A percentile compares a stretch with the other conserved stretches of the same genome.
phyloP scores from a whole-genome alignment of 2,113 vertebrate genomes.

The Tetrax tetrax region DNA sequence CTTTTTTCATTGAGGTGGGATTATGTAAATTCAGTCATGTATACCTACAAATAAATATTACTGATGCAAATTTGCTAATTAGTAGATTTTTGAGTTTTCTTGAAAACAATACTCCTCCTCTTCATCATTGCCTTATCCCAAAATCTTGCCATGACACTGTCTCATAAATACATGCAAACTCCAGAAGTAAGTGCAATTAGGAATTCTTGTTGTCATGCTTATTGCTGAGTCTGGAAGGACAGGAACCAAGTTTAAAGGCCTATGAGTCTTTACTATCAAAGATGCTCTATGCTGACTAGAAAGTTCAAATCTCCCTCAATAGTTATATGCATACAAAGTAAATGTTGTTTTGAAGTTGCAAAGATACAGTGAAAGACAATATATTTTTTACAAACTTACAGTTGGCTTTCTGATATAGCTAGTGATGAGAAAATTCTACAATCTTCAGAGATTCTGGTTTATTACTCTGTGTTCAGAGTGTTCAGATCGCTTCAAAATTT shows the following conservation, averaged over 20 bases:
- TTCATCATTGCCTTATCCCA: background rate
- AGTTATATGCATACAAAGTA: background rate
- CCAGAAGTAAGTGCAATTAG: background rate
- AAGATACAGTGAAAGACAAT: background rate
- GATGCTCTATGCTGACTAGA: background rate
- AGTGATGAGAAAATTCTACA: background rate
- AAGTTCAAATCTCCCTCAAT: background rate
- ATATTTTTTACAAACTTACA: background rate
- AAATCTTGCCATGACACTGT: background rate
- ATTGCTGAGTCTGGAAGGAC: background rate
- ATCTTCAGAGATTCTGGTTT: background rate
- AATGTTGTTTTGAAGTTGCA: background rate
- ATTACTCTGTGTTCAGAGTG: background rate
- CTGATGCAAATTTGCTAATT: background rate
- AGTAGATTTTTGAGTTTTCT: background rate
- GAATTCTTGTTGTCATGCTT: background rate
- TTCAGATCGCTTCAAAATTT: background rate
- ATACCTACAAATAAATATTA: background rate
- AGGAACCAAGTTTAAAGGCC: background rate
- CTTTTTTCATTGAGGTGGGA: background rate
- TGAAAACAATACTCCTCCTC: background rate
- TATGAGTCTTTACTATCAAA: accelerated
- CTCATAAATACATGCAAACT: background rate
- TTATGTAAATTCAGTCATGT: background rate
- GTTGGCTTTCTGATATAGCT: background rate